Evolutionary conservation across 2,113 vertebrate species (phyloP).

Genomic region (Irena cyanogastra): DNA sequence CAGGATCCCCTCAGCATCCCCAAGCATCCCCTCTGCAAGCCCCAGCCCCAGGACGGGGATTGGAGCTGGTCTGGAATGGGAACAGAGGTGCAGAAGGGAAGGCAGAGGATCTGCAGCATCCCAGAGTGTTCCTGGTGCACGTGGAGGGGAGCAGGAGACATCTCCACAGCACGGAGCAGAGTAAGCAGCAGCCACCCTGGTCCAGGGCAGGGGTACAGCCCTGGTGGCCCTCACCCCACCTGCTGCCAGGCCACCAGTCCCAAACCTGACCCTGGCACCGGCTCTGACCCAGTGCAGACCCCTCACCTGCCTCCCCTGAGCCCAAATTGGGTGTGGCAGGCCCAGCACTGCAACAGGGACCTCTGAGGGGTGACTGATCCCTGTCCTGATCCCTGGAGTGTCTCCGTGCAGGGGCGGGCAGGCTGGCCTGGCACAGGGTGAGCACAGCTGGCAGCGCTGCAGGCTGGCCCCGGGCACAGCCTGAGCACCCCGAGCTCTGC

Average conservation of each 20-base stretch:
- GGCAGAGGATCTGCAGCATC: neutral
- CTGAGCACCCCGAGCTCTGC: neutral
- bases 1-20: neutral
- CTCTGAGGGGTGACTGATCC: neutral
- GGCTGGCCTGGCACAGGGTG: neutral
- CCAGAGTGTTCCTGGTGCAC: neutral
- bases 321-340: rapidly evolving
- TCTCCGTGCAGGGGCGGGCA: rapidly evolving
- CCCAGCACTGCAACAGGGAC: neutral
- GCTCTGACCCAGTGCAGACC: rapidly evolving
- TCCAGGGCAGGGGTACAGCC: rapidly evolving
- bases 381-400: rapidly evolving
- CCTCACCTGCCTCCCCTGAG: neutral
- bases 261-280: rapidly evolving
- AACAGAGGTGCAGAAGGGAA: neutral
- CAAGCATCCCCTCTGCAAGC: neutral
- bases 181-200: neutral
- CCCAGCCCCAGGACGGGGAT: neutral
- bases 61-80: neutral
- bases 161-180: neutral
- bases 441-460: neutral
- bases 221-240: neutral
- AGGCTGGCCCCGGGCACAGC: neutral
- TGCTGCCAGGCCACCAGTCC: rapidly evolving
- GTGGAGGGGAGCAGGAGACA: neutral